These are phyloP conservation scores for Caenorhabditis zanzibari DNA, from an alignment of 2,888 invertebrate species.

Conservation along the genomic window DNA sequence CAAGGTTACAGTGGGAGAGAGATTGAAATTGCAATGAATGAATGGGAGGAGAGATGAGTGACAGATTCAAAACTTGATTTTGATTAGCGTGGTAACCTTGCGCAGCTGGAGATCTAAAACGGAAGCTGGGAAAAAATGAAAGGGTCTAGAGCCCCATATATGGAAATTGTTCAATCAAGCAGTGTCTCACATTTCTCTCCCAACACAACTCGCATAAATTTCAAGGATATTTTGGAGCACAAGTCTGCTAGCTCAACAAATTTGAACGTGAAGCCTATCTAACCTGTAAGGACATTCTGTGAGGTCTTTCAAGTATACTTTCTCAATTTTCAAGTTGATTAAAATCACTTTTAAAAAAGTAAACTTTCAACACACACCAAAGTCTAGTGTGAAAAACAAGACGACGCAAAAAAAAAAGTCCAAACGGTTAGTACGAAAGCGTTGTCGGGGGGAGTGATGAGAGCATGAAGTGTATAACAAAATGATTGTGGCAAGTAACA, in stretches of 20 bases:
- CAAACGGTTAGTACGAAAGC: constrained; percentile 64
- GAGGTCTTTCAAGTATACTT: too few species aligned
- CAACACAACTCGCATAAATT: background rate
- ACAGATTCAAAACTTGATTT: constrained; percentile 42
- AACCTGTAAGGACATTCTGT: too few species aligned
- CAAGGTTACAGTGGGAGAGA: constrained; percentile 51
- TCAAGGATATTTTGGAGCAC: constrained; percentile 7
- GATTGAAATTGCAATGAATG: constrained; percentile 38
- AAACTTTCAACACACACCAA: constrained; percentile 18
- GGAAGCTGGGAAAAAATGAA: background rate
- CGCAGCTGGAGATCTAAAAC: background rate
- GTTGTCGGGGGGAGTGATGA: constrained; percentile 29
- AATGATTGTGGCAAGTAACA: constrained; percentile 67
- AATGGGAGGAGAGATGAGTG: constrained; percentile 41
- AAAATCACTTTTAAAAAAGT: background rate
- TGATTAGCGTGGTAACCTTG: constrained; percentile 37
- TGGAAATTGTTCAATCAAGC: constrained; percentile 60
- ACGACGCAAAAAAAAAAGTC: constrained; percentile 56
- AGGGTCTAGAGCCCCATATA: constrained; percentile 25
- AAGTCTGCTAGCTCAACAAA: too few species aligned
- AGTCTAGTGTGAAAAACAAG: constrained; percentile 46
- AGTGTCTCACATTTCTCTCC: constrained; percentile 48
- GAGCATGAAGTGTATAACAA: constrained; percentile 66
- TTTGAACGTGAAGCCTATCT: too few species aligned
- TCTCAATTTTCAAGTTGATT: too few species aligned